phyloP scores from a whole-genome alignment of 2,113 vertebrate genomes.

The Clupea harengus region DNA sequence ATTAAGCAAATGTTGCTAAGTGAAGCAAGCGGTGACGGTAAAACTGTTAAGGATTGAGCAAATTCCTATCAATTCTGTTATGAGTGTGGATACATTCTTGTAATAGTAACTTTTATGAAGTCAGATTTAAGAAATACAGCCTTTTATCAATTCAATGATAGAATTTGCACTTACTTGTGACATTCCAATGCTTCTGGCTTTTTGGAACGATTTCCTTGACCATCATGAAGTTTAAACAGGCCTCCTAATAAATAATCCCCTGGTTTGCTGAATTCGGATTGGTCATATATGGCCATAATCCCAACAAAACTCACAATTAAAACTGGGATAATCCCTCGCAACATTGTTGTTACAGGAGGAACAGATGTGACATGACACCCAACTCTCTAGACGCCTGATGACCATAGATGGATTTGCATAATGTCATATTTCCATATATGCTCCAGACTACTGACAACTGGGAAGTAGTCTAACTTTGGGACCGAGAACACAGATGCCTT shows the following conservation, averaged over 20 bases:
- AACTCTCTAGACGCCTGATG: background rate
- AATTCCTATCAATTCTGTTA: too few relatives aligned
- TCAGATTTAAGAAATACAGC: too few relatives aligned
- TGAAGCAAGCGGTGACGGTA: too few relatives aligned
- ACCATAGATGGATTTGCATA: background rate
- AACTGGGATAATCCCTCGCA: background rate
- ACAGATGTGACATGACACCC: background rate
- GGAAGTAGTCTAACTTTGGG: background rate
- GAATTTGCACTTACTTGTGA: background rate
- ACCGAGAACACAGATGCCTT: background rate
- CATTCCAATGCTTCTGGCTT: background rate
- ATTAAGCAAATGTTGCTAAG: background rate
- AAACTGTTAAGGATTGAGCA: too few relatives aligned
- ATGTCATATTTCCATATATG: background rate
- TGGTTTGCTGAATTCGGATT: background rate
- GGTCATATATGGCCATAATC: background rate
- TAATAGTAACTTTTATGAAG: too few relatives aligned
- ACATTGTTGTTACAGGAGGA: background rate
- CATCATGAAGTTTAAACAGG: constrained; percentile 12
- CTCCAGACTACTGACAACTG: background rate
- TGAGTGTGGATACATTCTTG: too few relatives aligned
- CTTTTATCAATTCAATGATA: too few relatives aligned
- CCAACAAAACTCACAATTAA: background rate
- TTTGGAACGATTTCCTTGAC: background rate
- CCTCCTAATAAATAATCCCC: constrained; percentile 31